Percentiles rank a stretch among this genome's conserved stretches.
Conservation (phyloP, 2,888 invertebrate species). For the Anthrax anthrax region DNA sequence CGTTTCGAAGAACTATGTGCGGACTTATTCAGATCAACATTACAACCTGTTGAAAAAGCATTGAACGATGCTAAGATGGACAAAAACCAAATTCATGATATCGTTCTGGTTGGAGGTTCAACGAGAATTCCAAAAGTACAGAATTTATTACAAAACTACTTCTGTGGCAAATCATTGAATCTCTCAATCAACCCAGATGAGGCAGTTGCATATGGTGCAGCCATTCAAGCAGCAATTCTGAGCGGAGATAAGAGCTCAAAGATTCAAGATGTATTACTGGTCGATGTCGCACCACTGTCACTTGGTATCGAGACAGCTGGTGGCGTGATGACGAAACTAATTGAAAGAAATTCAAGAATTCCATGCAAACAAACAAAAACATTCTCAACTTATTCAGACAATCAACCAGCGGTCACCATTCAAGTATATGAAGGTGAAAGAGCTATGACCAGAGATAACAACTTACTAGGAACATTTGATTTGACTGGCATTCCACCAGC, state of each 20-base stretch:
- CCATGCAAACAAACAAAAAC: slow-evolving; percentile 53
- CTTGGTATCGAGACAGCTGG: slow-evolving; percentile 61
- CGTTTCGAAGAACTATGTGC: slow-evolving; percentile 57
- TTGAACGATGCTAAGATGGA: slow-evolving; percentile 59
- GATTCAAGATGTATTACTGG: slow-evolving; percentile 53
- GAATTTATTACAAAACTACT: slow-evolving; percentile 53
- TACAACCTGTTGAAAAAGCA: slow-evolving; percentile 60
- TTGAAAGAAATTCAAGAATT: slow-evolving; percentile 51
- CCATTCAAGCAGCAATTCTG: slow-evolving; percentile 52
- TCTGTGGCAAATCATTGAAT: slow-evolving; percentile 52
- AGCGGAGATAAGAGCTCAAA: slow-evolving; percentile 48
- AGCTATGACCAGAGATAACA: slow-evolving; percentile 84
- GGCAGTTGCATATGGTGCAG: slow-evolving; percentile 60
- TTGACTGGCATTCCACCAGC: slow-evolving; percentile 85
- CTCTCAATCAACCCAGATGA: slow-evolving; percentile 62
- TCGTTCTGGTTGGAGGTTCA: slow-evolving; percentile 64
- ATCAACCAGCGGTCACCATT: slow-evolving; percentile 56
- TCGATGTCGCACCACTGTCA: slow-evolving; percentile 49
- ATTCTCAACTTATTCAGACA: slow-evolving; percentile 64
- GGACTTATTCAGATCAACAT: slow-evolving; percentile 51
- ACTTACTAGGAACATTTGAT: slow-evolving; percentile 85
- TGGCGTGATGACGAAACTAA: slow-evolving; percentile 57
- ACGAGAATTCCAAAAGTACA: slow-evolving; percentile 63
- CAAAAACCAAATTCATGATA: slow-evolving; percentile 55
- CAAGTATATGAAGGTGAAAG: slow-evolving; percentile 60